Base-by-base conservation (phyloP, 2,888 invertebrate species). In the Buathra laborator region DNA sequence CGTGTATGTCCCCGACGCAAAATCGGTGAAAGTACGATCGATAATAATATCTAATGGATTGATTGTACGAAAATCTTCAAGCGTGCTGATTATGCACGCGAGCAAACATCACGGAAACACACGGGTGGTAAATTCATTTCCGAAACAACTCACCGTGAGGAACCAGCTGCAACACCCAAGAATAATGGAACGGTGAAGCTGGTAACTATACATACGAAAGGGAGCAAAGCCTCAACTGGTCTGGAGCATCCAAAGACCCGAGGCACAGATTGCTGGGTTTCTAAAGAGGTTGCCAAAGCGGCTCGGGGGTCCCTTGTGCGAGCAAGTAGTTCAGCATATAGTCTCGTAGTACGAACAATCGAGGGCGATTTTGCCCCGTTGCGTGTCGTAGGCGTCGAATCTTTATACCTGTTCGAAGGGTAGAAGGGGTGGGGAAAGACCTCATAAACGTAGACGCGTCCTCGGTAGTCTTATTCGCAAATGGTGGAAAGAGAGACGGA, bases 151-250 rank as follows among this genome's bases (percentile, higher is more conserved):
- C 14, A 46, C 32, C 77, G 76, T 84, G 85, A 82, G 87, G 87
- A 68, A 88, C 87, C 90, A 90, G 89, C 90, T 91, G 91, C 89
- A 82, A 83, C 84, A 83, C 83, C 37, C 48, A 83, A 85, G 89
- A 90, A 91, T 90, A 91, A 91, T 91, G 87, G 88, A 86, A 86
- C 86, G 85, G 84, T 72, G 82, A 16, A 85, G 70, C 87, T 64
- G 10, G 46, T 10, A 14, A 44, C 5, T 51, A 16, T 48, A 2
- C 62, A 29, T 19, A 64, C 44, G 32, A 72, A 12, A 46, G 6
- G 29, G 67, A 67, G 51, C 44, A 62, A 59, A 59, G 72, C 46
- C 43, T 24, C 48, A 56, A 59, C 46, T 59, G 53, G 72, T 77
- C 14, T 67, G 67, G 43, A 56, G 32, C 3, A 44, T 78, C 78